Conservation (phyloP, 2,113 vertebrate genomes). For the Chelonoidis abingdonii region DNA sequence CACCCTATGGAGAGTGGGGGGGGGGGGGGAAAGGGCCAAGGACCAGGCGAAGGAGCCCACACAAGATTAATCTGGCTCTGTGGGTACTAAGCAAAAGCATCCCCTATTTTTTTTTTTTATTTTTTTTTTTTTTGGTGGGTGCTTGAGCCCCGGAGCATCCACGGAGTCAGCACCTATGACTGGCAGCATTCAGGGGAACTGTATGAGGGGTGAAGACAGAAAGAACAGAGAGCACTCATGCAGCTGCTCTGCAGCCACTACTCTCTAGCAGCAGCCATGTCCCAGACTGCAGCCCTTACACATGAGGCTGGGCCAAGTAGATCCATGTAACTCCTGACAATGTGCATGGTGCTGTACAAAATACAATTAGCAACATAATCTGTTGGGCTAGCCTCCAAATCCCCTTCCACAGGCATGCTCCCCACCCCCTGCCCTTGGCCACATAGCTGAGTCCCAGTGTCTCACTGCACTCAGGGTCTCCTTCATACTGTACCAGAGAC, state of each 20-base stretch:
- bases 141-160: no score
- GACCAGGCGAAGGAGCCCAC: no score
- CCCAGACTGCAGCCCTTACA: background rate
- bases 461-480: background rate
- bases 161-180: background rate
- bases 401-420: background rate
- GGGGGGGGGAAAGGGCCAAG: rapidly evolving
- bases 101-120: no score
- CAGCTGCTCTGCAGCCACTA: no score
- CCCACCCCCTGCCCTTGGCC: background rate
- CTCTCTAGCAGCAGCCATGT: background rate
- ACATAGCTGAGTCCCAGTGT: background rate
- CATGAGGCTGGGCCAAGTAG: background rate
- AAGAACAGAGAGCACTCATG: background rate
- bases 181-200: background rate
- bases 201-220: background rate
- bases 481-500: background rate
- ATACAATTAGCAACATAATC: background rate
- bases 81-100: no score
- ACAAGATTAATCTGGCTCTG: no score
- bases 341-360: background rate
- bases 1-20: no score
- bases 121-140: no score
- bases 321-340: background rate
- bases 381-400: background rate